phyloP scores from a whole-genome alignment of 1,140 invertebrate genomes.

The Aphaenogaster ashmeadi region DNA sequence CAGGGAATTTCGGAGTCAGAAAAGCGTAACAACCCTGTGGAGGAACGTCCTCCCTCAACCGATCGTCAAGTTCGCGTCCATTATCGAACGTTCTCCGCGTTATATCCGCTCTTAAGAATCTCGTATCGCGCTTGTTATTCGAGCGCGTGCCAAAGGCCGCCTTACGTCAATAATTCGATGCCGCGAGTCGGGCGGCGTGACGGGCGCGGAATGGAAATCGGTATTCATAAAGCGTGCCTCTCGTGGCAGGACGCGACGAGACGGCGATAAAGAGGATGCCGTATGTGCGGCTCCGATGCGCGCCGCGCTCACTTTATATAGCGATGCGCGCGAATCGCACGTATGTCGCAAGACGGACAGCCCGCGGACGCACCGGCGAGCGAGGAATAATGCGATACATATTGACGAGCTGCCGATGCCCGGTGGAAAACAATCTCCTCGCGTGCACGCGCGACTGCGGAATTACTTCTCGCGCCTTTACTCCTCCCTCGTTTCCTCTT shows the following conservation, averaged over 20 bases:
- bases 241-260: slow-evolving; percentile 42
- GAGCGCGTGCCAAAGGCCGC: slow-evolving; percentile 62
- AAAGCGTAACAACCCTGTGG: no score
- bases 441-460: slow-evolving; percentile 5
- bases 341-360: slow-evolving; percentile 49
- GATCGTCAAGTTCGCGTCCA: not conserved
- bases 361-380: not conserved
- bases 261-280: slow-evolving; percentile 41
- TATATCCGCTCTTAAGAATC: slow-evolving; percentile 26
- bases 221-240: slow-evolving; percentile 48
- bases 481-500: not conserved
- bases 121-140: slow-evolving; percentile 56
- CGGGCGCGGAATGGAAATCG: slow-evolving; percentile 47
- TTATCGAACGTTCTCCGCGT: not conserved
- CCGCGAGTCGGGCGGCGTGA: slow-evolving; percentile 1
- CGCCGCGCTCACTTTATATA: slow-evolving; percentile 55
- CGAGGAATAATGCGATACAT: slow-evolving; percentile 59
- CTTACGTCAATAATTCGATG: slow-evolving; percentile 44
- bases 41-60: no score
- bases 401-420: slow-evolving; percentile 57
- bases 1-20: no score
- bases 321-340: slow-evolving; percentile 38
- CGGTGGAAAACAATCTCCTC: slow-evolving; percentile 41
- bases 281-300: slow-evolving; percentile 11
- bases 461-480: slow-evolving; percentile 27